phyloP scores from a whole-genome alignment of 2,113 vertebrate genomes.

The Chloebia gouldiae region DNA sequence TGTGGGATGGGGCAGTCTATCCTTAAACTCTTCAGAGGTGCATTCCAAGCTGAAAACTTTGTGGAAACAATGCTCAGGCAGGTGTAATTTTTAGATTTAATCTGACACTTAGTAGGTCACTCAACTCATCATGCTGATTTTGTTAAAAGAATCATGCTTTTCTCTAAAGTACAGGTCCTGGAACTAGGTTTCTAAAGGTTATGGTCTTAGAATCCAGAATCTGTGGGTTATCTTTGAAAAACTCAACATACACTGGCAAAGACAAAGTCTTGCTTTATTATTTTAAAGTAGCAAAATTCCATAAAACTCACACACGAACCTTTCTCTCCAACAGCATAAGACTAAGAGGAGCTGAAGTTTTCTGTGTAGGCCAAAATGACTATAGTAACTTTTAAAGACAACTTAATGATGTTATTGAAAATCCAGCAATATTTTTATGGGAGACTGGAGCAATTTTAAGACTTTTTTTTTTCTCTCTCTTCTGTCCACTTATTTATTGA shows the following conservation, averaged over 20 bases:
- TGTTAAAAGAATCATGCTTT: background rate
- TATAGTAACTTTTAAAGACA: background rate
- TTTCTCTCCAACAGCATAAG: background rate
- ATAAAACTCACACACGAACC: background rate
- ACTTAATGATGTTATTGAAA: too few species aligned
- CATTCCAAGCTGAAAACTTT: background rate
- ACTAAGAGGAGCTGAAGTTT: background rate
- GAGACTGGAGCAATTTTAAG: background rate
- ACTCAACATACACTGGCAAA: background rate
- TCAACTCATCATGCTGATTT: background rate
- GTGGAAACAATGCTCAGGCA: background rate
- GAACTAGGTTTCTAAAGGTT: background rate
- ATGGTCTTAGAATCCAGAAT: background rate
- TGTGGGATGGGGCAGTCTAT: background rate
- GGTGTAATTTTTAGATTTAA: background rate
- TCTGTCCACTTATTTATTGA: background rate
- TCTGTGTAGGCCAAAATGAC: background rate
- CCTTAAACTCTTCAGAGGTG: background rate
- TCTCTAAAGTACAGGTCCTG: background rate
- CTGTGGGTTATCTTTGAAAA: background rate
- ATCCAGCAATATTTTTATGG: too few species aligned
- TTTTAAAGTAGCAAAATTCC: background rate
- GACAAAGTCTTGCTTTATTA: background rate
- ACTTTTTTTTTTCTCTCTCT: accelerated
- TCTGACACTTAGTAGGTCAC: background rate